These are phyloP conservation scores for Streblospio benedicti DNA, from an alignment of 1,140 invertebrate genomes.

Conservation along the genomic window DNA sequence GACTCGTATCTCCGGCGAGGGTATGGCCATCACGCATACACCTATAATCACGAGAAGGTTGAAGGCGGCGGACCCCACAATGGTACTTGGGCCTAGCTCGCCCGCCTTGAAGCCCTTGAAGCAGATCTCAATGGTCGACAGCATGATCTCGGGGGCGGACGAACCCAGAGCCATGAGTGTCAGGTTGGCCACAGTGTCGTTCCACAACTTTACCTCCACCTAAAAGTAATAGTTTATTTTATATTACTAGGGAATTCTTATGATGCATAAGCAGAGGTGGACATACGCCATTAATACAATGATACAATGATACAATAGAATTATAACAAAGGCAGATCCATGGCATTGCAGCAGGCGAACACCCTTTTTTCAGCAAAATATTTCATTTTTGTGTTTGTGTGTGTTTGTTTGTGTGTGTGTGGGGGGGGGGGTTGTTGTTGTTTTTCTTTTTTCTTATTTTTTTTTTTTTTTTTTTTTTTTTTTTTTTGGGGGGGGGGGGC, in stretches of 20 bases:
- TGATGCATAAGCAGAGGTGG: too few species aligned
- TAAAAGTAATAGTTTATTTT: slow-evolving; percentile 24
- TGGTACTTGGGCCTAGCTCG: slow-evolving; percentile 56
- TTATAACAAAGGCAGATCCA: too few species aligned
- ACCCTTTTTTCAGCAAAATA: too few species aligned
- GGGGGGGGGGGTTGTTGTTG: too few species aligned
- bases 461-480: too few species aligned
- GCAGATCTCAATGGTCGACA: slow-evolving; percentile 58
- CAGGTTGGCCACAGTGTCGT: slow-evolving; percentile 62
- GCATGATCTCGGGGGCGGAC: slow-evolving; percentile 58
- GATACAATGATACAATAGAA: too few species aligned
- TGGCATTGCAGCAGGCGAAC: too few species aligned
- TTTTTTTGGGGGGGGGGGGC: too few species aligned
- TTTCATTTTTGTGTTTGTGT: too few species aligned
- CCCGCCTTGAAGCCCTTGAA: slow-evolving; percentile 52
- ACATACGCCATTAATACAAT: too few species aligned
- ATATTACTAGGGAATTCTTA: slow-evolving; percentile 25
- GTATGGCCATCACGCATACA: slow-evolving; percentile 54
- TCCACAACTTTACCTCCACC: slow-evolving; percentile 51
- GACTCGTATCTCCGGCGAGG: slow-evolving; percentile 47
- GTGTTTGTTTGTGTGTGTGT: too few species aligned
- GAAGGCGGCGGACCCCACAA: slow-evolving; percentile 61
- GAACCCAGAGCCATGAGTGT: slow-evolving; percentile 61
- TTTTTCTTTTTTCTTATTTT: too few species aligned
- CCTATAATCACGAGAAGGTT: slow-evolving; percentile 56